Evolutionary conservation across 1,140 invertebrate species (phyloP).

Genomic region (Papilio aristodemus): DNA sequence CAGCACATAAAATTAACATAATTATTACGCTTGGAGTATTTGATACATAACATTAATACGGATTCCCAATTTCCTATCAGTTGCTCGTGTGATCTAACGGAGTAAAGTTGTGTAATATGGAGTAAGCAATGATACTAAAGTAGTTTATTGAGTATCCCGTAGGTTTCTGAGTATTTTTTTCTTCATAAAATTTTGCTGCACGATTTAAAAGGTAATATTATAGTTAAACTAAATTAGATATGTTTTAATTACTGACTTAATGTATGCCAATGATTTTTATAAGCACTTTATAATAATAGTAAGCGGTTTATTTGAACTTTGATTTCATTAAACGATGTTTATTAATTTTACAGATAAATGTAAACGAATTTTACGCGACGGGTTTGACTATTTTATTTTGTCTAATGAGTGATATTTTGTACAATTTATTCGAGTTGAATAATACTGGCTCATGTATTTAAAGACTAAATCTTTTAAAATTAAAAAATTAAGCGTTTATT

Average conservation of each 20-base stretch:
- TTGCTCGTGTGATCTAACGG: conserved; percentile 21
- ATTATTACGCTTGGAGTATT: conserved; percentile 24
- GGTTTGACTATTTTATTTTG: too few relatives aligned
- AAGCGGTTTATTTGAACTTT: background rate
- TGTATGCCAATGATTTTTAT: background rate
- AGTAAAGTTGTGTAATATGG: conserved; percentile 16
- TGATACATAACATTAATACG: conserved; percentile 26
- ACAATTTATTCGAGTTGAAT: too few relatives aligned
- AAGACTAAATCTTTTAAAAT: too few relatives aligned
- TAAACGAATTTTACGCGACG: too few relatives aligned
- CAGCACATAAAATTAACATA: conserved; percentile 28
- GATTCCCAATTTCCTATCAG: conserved; percentile 27
- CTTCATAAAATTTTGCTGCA: background rate
- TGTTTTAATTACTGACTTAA: background rate
- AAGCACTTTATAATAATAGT: background rate
- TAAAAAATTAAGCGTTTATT: background rate
- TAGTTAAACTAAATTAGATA: background rate
- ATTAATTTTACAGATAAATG: too few relatives aligned
- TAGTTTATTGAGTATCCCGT: background rate
- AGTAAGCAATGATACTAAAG: background rate
- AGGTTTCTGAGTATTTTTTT: background rate
- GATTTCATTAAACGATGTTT: background rate
- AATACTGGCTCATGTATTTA: too few relatives aligned
- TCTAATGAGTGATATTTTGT: too few relatives aligned
- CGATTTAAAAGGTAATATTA: background rate